Evolutionary conservation across 2,797 vertebrate species (phyloP).

Genomic region (Nasua narica): DNA sequence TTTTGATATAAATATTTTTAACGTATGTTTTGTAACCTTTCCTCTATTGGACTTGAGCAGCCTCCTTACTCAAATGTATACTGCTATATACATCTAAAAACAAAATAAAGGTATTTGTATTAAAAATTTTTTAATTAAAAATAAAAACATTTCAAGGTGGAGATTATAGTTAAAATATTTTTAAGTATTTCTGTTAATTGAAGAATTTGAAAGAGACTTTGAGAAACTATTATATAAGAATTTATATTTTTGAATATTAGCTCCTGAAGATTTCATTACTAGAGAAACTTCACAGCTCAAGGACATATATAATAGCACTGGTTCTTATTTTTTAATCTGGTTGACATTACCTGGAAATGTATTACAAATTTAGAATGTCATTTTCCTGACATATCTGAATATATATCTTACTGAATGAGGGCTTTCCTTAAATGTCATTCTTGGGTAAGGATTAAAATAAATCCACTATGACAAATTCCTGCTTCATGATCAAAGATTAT

Average conservation of each 20-base stretch:
- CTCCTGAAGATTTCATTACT: constrained; percentile 44
- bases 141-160: not conserved
- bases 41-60: not conserved
- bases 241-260: constrained; percentile 37
- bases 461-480: not conserved
- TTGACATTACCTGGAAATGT: constrained; percentile 38
- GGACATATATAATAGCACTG: not conserved
- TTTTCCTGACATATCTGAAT: not conserved
- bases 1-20: constrained; percentile 41
- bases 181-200: not conserved
- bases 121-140: no score
- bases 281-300: constrained; percentile 46
- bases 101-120: constrained; percentile 65
- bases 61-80: not conserved
- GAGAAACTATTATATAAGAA: not conserved
- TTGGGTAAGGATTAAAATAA: constrained; percentile 27
- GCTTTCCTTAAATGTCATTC: not conserved
- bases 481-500: not conserved
- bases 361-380: constrained; percentile 11
- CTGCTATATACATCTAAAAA: constrained; percentile 9
- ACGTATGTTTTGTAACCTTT: constrained; percentile 58
- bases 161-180: not conserved
- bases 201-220: not conserved
- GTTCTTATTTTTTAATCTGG: constrained; percentile 26
- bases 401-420: not conserved